Percentiles rank a stretch among this genome's conserved stretches.
These are phyloP conservation scores for Phoxinus dragarum DNA, from an alignment of 2,797 vertebrate species.

Conservation along the genomic window DNA sequence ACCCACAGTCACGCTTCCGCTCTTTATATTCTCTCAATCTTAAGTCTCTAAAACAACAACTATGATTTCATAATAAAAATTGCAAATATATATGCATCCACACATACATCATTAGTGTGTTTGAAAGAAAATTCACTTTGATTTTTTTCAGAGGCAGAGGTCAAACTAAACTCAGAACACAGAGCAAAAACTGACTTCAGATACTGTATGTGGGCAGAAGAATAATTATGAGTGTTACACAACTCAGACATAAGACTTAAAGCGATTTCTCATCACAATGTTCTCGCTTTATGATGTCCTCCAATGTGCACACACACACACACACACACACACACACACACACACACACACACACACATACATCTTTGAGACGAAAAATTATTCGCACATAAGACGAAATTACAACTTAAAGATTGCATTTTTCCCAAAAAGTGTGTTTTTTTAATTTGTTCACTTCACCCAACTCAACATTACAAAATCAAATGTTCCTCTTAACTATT, in stretches of 20 bases:
- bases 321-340: not conserved
- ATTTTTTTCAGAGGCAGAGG: not conserved
- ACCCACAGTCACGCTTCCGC: not conserved
- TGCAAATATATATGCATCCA: not conserved
- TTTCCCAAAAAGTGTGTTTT: not conserved
- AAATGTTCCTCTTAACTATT: not conserved
- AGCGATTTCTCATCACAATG: not conserved
- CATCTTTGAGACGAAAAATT: not conserved
- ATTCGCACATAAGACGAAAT: not conserved
- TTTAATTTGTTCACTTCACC: not conserved
- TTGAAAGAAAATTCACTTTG: not conserved
- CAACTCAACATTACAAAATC: not conserved
- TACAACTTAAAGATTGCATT: not conserved
- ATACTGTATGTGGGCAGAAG: constrained; percentile 9
- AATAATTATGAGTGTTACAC: not conserved
- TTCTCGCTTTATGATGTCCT: not conserved
- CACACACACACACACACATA: not conserved
- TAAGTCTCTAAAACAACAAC: not conserved
- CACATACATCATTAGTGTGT: not conserved
- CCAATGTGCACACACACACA: not conserved
- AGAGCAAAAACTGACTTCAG: not conserved
- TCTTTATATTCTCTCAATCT: not conserved
- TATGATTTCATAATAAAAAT: not conserved
- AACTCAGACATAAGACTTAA: not conserved
- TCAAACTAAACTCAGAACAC: not conserved